phyloP scores from a whole-genome alignment of 2,797 vertebrate species.

The Chiropotes sagulatus region DNA sequence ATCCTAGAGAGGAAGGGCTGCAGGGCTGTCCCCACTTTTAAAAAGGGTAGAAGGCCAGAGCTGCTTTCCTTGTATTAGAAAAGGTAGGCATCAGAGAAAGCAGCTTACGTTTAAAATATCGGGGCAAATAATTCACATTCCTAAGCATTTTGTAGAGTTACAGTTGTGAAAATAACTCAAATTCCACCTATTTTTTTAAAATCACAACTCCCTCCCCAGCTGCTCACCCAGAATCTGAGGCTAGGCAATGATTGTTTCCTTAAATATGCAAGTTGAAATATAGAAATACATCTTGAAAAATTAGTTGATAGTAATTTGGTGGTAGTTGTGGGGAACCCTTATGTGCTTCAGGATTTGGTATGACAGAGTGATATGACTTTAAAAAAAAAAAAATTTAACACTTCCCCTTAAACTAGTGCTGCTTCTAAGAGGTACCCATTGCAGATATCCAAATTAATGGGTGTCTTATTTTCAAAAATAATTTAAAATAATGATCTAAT shows the following conservation, averaged over 20 bases:
- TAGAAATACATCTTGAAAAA: neutral
- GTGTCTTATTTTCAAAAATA: constrained; percentile 36
- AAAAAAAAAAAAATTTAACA: no score
- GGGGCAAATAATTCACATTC: constrained; percentile 27
- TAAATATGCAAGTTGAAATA: neutral
- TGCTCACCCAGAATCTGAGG: neutral
- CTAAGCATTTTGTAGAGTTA: constrained; percentile 8
- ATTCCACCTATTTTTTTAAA: neutral
- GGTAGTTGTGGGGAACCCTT: neutral
- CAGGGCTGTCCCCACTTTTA: neutral
- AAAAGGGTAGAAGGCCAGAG: neutral
- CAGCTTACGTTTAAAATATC: constrained; percentile 12
- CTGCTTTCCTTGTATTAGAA: constrained; percentile 22
- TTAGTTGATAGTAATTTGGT: neutral
- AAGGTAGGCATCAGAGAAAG: constrained; percentile 21
- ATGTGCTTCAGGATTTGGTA: neutral
- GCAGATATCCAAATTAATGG: neutral
- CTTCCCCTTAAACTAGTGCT: neutral
- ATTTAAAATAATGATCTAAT: constrained; percentile 27
- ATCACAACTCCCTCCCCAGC: neutral
- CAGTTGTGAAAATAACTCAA: neutral
- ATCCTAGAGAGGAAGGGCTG: neutral
- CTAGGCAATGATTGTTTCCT: neutral
- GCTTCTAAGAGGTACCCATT: neutral
- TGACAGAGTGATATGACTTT: neutral